Evolutionary conservation across 2,113 vertebrate genomes (phyloP).

Genomic region (Amphiprion ocellaris): DNA sequence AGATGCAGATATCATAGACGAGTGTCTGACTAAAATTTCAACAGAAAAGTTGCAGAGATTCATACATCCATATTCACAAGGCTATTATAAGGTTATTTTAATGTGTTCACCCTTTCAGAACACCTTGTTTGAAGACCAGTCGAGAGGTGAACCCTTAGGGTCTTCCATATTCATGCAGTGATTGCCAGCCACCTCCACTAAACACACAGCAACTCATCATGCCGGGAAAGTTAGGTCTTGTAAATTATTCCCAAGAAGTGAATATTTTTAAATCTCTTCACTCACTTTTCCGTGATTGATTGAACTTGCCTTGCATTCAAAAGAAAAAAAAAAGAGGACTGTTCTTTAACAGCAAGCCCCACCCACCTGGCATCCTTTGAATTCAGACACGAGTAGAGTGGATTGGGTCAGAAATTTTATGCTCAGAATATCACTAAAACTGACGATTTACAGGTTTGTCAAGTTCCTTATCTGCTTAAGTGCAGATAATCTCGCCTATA

Average conservation of each 20-base stretch:
- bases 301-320: not conserved
- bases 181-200: slow-evolving; percentile 26
- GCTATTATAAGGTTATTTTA: slow-evolving; percentile 59
- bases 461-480: slow-evolving; percentile 34
- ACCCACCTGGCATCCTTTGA: not conserved
- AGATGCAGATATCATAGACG: not conserved
- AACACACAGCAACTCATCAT: slow-evolving; percentile 44
- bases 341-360: not conserved
- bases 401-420: not conserved
- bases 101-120: slow-evolving; percentile 69
- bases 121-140: slow-evolving; percentile 48
- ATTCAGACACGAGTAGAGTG: not conserved
- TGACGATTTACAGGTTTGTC: slow-evolving; percentile 18
- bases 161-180: slow-evolving; percentile 64
- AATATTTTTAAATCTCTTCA: slow-evolving; percentile 24
- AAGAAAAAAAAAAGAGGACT: not conserved
- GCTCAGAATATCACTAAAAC: slow-evolving; percentile 25
- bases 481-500: slow-evolving; percentile 39
- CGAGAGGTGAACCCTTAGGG: slow-evolving; percentile 31
- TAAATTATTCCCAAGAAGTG: not conserved
- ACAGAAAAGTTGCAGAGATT: slow-evolving; percentile 34
- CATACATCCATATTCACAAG: slow-evolving; percentile 69
- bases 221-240: not conserved
- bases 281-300: not conserved
- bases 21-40: not conserved